A percentile compares a stretch with the other conserved stretches of the same genome.
Evolutionary conservation across 2,113 vertebrate species (phyloP).

Genomic region (Noturus placidus): DNA sequence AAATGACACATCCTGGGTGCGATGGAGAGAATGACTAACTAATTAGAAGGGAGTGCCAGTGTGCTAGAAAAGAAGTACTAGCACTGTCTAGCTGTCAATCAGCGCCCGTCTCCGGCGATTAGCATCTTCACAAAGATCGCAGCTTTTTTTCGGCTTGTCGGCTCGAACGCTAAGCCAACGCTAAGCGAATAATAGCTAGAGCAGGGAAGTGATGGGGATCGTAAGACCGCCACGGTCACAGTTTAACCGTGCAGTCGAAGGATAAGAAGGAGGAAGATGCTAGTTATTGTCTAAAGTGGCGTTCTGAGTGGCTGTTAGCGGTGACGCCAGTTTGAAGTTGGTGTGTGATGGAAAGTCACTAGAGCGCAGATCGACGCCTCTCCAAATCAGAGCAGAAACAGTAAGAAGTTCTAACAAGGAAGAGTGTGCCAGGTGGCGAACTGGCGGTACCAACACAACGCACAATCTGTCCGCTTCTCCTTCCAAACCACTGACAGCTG

Average conservation of each 20-base stretch:
- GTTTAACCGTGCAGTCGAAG: background rate
- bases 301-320: slow-evolving; percentile 36
- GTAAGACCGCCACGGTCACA: background rate
- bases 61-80: slow-evolving; percentile 77
- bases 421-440: slow-evolving; percentile 83
- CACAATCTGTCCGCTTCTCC: slow-evolving; percentile 84
- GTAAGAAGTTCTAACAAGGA: slow-evolving; percentile 84
- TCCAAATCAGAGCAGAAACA: slow-evolving; percentile 78
- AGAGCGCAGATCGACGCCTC: slow-evolving; percentile 68
- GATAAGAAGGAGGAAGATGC: background rate
- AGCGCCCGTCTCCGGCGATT: slow-evolving; percentile 51
- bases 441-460: slow-evolving; percentile 83
- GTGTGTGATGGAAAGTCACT: slow-evolving; percentile 53
- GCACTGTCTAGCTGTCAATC: slow-evolving; percentile 78
- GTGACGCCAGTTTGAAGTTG: slow-evolving; percentile 39
- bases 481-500: slow-evolving; percentile 85
- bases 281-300: background rate
- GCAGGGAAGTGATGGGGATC: background rate
- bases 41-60: slow-evolving; percentile 80
- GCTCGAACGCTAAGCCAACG: slow-evolving; percentile 9
- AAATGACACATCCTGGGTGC: slow-evolving; percentile 81
- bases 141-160: slow-evolving; percentile 38
- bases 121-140: slow-evolving; percentile 49
- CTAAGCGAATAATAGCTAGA: background rate
- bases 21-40: slow-evolving; percentile 82